Base-by-base conservation (phyloP, 1,140 invertebrate species). In the Conopomorpha cramerella region DNA sequence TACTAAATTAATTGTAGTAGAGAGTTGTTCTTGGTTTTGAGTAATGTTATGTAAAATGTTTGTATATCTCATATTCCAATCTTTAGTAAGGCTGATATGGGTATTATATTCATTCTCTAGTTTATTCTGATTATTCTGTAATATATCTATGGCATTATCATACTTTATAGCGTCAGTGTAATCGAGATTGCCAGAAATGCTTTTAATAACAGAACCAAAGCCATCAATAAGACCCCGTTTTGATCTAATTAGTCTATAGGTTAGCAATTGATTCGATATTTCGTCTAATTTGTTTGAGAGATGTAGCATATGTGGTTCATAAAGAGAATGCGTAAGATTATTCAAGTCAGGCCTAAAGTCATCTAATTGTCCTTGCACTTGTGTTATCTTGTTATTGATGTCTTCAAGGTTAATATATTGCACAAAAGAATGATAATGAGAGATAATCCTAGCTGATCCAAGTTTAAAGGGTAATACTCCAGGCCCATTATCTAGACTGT, bases 81-180 rank as follows among this genome's bases (percentile, higher is more conserved):
- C 34, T 32, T 47, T 45, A 16, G 29, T 45, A 11, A 48, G 11
- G 27, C 33, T 48, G 26, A 51, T 34, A 17, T 51, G 49, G 16
- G 35, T 41, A 30, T 51, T 51, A 8, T 45, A 41, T 27, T 51
- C 29, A 13, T 27, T 33, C 11, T 16, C 30, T 25, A 45, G 33
- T 16, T 35, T 43, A 10, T 34, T 8, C 11, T 48, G 33, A 16
- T 43, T 48, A 30, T 45, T 27, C 11, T 43, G 34, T 36, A 49
- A 34, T 2, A 36, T 8, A 34, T 38, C 45, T 11, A 51, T 41
- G 18, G 38, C 44, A 13, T 41, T 31, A 34, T 49, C 39, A 41
- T 49, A 55, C 37, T 45, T 43, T 14, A 52, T 26, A 4, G 50
- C 50, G 34, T 56, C 45, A n/a, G 35, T 40, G 30, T 54, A 41